A percentile compares a stretch with the other conserved stretches of the same genome.
These are phyloP conservation scores for Hydrophis major DNA, from an alignment of 2,797 vertebrate species.

Conservation along the genomic window DNA sequence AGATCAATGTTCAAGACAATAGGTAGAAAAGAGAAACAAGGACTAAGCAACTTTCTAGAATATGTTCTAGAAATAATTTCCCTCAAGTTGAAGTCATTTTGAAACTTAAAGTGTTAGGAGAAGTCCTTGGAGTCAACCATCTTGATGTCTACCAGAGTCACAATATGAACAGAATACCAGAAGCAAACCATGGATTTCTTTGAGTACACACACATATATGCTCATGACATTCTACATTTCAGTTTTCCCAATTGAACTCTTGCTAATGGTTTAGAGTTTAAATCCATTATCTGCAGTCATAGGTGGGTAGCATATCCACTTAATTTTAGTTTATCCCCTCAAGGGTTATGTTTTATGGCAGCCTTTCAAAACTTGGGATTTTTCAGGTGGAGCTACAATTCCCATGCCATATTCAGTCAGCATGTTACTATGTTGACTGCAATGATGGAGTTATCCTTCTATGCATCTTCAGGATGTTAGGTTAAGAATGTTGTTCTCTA, in stretches of 20 bases:
- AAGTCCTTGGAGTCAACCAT: not conserved
- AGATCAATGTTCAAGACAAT: not conserved
- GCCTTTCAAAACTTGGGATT: not conserved
- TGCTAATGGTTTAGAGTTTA: not conserved
- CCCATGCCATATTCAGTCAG: not conserved
- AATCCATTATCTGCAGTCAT: not conserved
- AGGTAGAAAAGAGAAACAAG: not conserved
- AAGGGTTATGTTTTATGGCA: not conserved
- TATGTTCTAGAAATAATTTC: not conserved
- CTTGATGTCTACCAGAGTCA: not conserved
- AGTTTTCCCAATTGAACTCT: not conserved
- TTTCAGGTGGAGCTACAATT: not conserved
- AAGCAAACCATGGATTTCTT: not conserved
- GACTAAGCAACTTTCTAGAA: not conserved
- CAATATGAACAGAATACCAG: not conserved
- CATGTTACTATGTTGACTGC: not conserved
- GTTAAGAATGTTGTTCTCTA: not conserved
- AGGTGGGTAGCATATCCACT: not conserved
- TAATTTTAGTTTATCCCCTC: not conserved
- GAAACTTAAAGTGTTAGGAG: not conserved
- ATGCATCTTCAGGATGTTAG: not conserved
- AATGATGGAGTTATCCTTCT: not conserved
- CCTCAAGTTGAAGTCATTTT: not conserved
- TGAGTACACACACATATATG: not conserved
- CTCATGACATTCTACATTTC: not conserved